Base-by-base conservation (phyloP, 2,888 invertebrate species). In the Dorcus parallelipipedus region DNA sequence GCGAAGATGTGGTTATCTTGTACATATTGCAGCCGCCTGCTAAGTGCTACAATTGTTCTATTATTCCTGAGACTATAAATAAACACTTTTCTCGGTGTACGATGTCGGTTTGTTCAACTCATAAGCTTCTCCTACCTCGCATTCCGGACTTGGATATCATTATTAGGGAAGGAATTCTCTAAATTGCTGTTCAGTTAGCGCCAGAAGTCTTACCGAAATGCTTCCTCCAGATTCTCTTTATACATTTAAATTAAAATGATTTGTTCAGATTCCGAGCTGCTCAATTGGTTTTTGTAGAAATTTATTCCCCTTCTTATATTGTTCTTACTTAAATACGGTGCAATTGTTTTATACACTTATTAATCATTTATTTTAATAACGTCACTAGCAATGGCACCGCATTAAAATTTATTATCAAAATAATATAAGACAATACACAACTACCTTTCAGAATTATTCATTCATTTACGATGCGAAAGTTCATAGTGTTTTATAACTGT, bases 21-120 rank as follows among this genome's bases (percentile, higher is more conserved):
- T 68, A 70, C 71, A 71, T 66, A 69, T 69, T 68, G 66, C 69
- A 65, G 68, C 65, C 68, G 67, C 69, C 69, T 66, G 64, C 65
- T 67, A 69, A 70, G 65, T 71, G 70, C 60, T 69, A 67, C 72
- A 70, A 74, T 74, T 73, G 73, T 72, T 73, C 71, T 71, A 73
- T 74, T 74, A 73, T 70, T 64, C 67, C 58, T 47, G 61, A 59
- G 61, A 63, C 68, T 60, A 71, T 72, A 72, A 72, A 72, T 72
- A 72, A 72, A 69, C 69, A 70, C 69, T 69, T 69, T 70, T 71
- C 68, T 54, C 60, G 51, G 56, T 58, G 62, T 60, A 58, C 59
- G 61, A 57, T 59, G 59, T 54, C 59, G 56, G 54, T 57, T 60
- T 56, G 58, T 60, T 58, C 55, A 58, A 54, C 60, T 60, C 59